Evolutionary conservation across 2,113 vertebrate genomes (phyloP).

Genomic region (Charadrius vociferus): DNA sequence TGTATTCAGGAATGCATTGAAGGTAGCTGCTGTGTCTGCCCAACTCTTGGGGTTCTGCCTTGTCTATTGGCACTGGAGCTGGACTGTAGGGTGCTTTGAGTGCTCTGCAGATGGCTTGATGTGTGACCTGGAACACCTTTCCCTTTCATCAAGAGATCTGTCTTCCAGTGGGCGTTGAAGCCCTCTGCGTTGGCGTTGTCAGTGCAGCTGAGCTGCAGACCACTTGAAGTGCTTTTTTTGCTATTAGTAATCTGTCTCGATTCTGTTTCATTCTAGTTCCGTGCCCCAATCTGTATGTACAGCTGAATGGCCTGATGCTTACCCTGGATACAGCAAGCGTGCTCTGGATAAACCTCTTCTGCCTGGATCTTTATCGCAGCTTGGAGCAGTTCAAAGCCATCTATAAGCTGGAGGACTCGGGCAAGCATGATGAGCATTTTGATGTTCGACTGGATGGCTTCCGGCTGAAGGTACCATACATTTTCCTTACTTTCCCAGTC

Average conservation of each 20-base stretch:
- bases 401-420: constrained; percentile 89
- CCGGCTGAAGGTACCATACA: constrained; percentile 82
- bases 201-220: neutral
- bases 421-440: constrained; percentile 86
- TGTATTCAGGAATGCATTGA: neutral
- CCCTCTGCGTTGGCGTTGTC: neutral
- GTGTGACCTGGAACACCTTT: neutral
- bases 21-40: neutral
- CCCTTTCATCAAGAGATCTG: neutral
- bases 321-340: constrained; percentile 88
- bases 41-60: neutral
- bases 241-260: neutral
- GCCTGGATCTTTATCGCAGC: constrained; percentile 88
- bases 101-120: neutral
- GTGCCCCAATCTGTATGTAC: constrained; percentile 89
- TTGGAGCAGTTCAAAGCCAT: constrained; percentile 96
- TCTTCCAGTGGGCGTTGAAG: neutral
- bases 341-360: constrained; percentile 94
- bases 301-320: constrained; percentile 89
- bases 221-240: neutral
- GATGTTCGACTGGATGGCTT: constrained; percentile 89
- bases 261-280: constrained; percentile 80
- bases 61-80: neutral
- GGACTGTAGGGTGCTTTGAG: neutral
- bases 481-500: neutral